A percentile compares a stretch with the other conserved stretches of the same genome.
These are phyloP conservation scores for Acanthosepion lycidas DNA, from an alignment of 2,888 invertebrate species.

Conservation along the genomic window DNA sequence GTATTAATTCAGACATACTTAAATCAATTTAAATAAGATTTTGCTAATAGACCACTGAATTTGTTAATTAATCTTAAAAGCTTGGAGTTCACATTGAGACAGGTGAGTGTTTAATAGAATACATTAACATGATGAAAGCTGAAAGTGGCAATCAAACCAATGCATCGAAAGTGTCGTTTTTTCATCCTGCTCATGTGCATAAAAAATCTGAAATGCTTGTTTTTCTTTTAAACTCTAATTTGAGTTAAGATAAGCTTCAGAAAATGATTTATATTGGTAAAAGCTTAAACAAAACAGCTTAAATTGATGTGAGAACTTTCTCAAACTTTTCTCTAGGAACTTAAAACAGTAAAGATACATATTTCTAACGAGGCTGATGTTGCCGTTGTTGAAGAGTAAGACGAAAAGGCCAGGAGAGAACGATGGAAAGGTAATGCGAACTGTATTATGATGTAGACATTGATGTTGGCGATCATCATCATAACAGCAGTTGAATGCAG, in stretches of 20 bases:
- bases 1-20: too few relatives aligned
- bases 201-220: background rate
- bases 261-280: background rate
- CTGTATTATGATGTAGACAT: background rate
- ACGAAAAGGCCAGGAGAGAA: too few relatives aligned
- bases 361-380: background rate
- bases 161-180: too few relatives aligned
- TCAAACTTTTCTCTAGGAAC: background rate
- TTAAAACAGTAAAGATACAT: background rate
- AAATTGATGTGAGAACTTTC: background rate
- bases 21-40: too few relatives aligned
- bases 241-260: background rate
- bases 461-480: background rate
- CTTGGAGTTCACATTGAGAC: too few relatives aligned
- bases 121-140: too few relatives aligned
- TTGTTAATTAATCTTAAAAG: too few relatives aligned
- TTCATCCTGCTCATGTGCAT: background rate
- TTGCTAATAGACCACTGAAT: too few relatives aligned
- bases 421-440: background rate
- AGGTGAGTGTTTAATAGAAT: too few relatives aligned
- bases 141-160: too few relatives aligned
- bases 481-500: background rate
- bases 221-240: background rate
- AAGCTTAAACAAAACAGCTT: background rate
- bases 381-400: background rate